Conservation (phyloP, 2,113 vertebrate genomes). For the Phalacrocorax pelagicus region DNA sequence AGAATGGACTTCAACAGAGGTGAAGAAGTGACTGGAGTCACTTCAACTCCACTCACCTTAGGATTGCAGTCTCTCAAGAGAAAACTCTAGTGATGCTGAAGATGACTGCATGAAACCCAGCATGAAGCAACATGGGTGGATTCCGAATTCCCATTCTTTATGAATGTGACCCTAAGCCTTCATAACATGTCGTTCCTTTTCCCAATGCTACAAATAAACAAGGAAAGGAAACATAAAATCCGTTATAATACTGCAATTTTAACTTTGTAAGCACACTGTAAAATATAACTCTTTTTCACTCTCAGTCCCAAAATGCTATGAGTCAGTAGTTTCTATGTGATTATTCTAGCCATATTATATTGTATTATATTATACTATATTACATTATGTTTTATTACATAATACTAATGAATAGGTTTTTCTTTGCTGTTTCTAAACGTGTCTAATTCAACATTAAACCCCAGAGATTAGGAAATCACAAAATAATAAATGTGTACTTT, state of each 20-base stretch:
- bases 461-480: not conserved
- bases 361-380: not conserved
- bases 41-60: not conserved
- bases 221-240: not conserved
- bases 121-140: rapidly evolving
- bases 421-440: not conserved
- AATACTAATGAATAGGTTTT: not conserved
- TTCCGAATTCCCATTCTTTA: not conserved
- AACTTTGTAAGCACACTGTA: not conserved
- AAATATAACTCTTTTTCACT: not conserved
- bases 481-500: not conserved
- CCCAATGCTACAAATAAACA: not conserved
- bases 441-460: not conserved
- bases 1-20: not conserved
- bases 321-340: not conserved
- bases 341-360: not conserved
- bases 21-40: not conserved
- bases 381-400: not conserved
- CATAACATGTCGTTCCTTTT: not conserved
- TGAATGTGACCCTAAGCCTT: not conserved
- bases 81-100: not conserved
- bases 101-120: rapidly evolving
- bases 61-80: not conserved
- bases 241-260: not conserved
- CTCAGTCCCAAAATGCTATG: not conserved